A percentile compares a stretch with the other conserved stretches of the same genome.
Conservation (phyloP, 2,113 vertebrate genomes). For the Centropus unirufus region DNA sequence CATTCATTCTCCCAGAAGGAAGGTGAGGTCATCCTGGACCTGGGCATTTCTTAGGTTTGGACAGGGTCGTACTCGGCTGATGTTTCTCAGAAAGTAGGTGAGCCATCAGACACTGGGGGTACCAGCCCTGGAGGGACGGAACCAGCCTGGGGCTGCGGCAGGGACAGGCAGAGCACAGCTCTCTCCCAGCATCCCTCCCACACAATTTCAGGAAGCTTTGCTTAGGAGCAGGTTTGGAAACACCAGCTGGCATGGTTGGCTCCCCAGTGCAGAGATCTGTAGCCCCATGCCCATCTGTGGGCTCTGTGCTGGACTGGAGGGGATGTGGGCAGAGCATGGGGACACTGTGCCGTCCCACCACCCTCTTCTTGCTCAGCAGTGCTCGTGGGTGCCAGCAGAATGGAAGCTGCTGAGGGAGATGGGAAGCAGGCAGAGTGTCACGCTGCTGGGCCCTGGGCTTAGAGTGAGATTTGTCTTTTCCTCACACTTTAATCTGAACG, state of each 20-base stretch:
- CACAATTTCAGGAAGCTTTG: too few relatives aligned
- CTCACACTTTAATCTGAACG: not conserved
- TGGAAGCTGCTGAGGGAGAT: not conserved
- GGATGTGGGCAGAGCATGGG: rapidly evolving
- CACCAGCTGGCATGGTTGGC: not conserved
- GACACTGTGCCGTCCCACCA: rapidly evolving
- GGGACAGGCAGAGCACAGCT: too few relatives aligned
- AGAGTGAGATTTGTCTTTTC: not conserved
- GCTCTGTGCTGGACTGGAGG: rapidly evolving
- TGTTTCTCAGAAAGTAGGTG: not conserved
- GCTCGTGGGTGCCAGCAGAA: rapidly evolving
- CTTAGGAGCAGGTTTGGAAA: too few relatives aligned
- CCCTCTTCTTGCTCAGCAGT: rapidly evolving
- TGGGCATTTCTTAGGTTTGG: not conserved
- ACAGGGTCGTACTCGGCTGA: not conserved
- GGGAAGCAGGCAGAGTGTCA: not conserved
- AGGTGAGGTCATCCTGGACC: not conserved
- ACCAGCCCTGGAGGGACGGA: too few relatives aligned
- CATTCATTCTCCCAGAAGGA: not conserved
- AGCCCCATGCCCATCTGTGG: not conserved
- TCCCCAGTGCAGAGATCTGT: not conserved
- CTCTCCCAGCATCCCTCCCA: too few relatives aligned
- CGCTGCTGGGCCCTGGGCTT: not conserved
- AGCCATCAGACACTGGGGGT: rapidly evolving
- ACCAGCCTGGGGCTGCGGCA: too few relatives aligned